These are phyloP conservation scores for Babyrousa celebensis DNA, from an alignment of 2,797 vertebrate species.

Conservation along the genomic window DNA sequence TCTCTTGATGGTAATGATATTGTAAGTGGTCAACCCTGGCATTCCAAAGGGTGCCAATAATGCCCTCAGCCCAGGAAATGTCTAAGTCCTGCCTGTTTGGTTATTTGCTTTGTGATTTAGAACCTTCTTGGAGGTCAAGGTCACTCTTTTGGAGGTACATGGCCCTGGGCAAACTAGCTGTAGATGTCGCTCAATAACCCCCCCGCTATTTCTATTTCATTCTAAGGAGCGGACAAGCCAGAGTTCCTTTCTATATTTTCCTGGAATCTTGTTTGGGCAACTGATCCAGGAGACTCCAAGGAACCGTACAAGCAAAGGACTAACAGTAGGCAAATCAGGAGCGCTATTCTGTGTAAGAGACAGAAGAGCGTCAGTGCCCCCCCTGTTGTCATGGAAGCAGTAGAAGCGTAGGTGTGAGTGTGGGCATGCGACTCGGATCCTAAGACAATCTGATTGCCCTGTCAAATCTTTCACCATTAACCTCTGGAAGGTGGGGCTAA, in stretches of 20 bases:
- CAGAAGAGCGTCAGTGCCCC: background rate
- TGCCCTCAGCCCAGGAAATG: constrained; percentile 18
- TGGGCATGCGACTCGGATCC: background rate
- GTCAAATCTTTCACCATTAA: constrained; percentile 28
- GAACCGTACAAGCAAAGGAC: background rate
- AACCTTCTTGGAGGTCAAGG: background rate
- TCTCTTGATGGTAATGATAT: background rate
- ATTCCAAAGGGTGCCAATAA: constrained; percentile 13
- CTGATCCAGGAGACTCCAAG: background rate
- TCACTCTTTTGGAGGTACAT: constrained; percentile 19
- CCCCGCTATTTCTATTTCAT: constrained; percentile 5
- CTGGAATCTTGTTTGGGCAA: constrained; percentile 29
- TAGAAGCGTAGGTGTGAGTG: background rate
- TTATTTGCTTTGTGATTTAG: constrained; percentile 41
- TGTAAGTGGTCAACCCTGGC: constrained; percentile 3
- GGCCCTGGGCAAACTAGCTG: background rate
- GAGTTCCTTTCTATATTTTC: constrained; percentile 27
- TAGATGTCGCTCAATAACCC: background rate
- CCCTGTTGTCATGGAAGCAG: background rate
- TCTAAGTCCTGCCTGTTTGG: background rate
- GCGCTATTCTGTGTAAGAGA: background rate
- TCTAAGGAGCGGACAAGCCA: constrained; percentile 8
- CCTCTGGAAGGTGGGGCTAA: background rate
- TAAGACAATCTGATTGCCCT: background rate
- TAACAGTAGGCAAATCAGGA: background rate